Conservation (phyloP, 2,113 vertebrate species). For the Apodemus speciosus region DNA sequence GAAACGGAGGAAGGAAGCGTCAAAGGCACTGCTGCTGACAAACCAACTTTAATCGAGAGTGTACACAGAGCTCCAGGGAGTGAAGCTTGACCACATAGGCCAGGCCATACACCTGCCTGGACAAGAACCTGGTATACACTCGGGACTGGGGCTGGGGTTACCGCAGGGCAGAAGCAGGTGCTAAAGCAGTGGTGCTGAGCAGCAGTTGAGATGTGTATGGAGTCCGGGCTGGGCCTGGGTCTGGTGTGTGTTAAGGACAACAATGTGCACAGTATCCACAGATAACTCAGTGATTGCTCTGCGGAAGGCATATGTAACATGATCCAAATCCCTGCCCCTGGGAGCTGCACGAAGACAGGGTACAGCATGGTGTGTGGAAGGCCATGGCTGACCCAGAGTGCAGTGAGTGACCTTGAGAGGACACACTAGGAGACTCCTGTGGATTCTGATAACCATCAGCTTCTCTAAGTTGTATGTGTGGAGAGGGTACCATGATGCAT, state of each 20-base stretch:
- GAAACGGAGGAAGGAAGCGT: not conserved
- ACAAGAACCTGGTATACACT: not conserved
- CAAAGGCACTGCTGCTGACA: slow-evolving; percentile 39
- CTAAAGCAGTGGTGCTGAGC: not conserved
- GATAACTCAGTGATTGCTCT: not conserved
- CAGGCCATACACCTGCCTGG: not conserved
- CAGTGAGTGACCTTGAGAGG: slow-evolving; percentile 4
- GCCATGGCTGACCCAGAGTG: not conserved
- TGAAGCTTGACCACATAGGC: rapidly evolving
- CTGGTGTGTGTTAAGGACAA: rapidly evolving
- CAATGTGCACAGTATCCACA: not conserved
- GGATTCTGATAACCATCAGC: not conserved
- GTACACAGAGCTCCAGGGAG: slow-evolving; percentile 27
- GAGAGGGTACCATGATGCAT: not conserved
- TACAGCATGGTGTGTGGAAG: not conserved
- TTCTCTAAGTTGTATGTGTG: not conserved
- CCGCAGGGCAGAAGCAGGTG: not conserved
- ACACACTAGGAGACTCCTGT: not conserved
- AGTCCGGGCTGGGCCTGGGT: not conserved
- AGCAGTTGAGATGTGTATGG: not conserved
- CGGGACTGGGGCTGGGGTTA: not conserved
- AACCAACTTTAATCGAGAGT: slow-evolving; percentile 75
- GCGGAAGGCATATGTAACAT: not conserved
- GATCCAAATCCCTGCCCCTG: not conserved
- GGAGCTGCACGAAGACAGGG: not conserved